phyloP scores from a whole-genome alignment of 2,797 vertebrate species.

The Oreonectes daqikongensis region DNA sequence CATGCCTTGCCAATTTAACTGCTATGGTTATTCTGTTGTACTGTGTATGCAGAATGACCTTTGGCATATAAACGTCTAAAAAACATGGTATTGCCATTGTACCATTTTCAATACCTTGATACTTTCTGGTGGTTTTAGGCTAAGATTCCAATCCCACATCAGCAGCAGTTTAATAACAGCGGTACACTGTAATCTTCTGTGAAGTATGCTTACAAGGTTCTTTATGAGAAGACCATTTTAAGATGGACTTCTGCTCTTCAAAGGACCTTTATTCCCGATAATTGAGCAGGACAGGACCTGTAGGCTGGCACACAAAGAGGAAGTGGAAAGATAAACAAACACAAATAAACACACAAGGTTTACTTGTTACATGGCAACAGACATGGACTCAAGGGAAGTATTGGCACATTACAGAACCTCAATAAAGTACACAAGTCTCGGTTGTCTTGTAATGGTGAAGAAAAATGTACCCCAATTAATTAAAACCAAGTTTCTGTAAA shows the following conservation, averaged over 20 bases:
- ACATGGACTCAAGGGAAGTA: constrained; percentile 9
- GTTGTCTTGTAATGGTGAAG: background rate
- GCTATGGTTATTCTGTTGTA: background rate
- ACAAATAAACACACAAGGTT: constrained; percentile 54
- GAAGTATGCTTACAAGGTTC: background rate
- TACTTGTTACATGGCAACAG: constrained; percentile 53
- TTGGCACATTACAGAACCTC: background rate
- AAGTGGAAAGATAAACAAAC: constrained; percentile 44
- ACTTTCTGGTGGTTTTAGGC: background rate
- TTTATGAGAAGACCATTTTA: constrained; percentile 43
- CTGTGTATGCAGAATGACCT: background rate
- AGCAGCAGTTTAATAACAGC: background rate
- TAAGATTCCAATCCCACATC: background rate
- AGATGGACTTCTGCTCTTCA: constrained; percentile 42
- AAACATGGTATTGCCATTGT: background rate
- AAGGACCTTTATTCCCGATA: constrained; percentile 54
- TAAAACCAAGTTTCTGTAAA: constrained; percentile 13
- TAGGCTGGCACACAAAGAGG: constrained; percentile 34
- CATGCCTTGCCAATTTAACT: no score
- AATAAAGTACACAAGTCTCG: background rate
- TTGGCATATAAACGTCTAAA: no score
- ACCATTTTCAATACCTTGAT: background rate
- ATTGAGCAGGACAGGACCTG: constrained; percentile 45
- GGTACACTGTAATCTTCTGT: constrained; percentile 26
- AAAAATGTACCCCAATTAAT: background rate